Base-by-base conservation (phyloP, 2,888 invertebrate genomes). In the Melinaea marsaeus region DNA sequence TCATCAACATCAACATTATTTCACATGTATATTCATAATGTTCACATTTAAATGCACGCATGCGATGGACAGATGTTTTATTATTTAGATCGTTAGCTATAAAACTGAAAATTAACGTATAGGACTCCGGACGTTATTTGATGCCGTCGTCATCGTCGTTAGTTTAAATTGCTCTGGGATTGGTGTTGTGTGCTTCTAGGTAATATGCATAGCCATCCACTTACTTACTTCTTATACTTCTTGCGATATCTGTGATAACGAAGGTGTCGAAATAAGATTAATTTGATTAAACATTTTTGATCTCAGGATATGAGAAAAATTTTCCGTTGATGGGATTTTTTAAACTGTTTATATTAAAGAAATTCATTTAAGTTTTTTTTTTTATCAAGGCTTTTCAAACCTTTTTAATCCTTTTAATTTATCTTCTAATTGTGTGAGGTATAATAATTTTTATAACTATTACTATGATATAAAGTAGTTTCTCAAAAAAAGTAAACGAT, bases 11-110 rank as follows among this genome's bases (percentile, higher is more conserved):
- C 22, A 11, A 22, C 32, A 6, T 32, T 51, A 51, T 51, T 51
- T 32, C 6, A 34, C 56, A 13, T 62, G 58, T 35, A 56, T 51
- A 47, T 37, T 13, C 22, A 51, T 63, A 13, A 45, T 56, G 61
- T 61, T 51, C 42, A 42, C 42, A 51, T 54, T 55, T 55, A 60
- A 66, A 58, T 64, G 65, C 47, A 57, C 59, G 57, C 64, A 62
- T 71, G 71, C 58, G 32, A 55, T 61, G 64, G 72, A 74, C 79
- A 75, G 77, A 75, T 71, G 75, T 73, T 78, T 79, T 78, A 76
- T 72, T 72, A 74, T 62, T 71, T 64, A 65, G 72, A 69, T 72
- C 78, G 77, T 80, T 81, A 79, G 75, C 79, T 72, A 76, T 78
- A 79, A 79, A 77, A 80, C 73, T 72, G 75, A 46, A 59, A 37